These are phyloP conservation scores for Oncorhynchus clarkii DNA, from an alignment of 2,113 vertebrate genomes.

Conservation along the genomic window DNA sequence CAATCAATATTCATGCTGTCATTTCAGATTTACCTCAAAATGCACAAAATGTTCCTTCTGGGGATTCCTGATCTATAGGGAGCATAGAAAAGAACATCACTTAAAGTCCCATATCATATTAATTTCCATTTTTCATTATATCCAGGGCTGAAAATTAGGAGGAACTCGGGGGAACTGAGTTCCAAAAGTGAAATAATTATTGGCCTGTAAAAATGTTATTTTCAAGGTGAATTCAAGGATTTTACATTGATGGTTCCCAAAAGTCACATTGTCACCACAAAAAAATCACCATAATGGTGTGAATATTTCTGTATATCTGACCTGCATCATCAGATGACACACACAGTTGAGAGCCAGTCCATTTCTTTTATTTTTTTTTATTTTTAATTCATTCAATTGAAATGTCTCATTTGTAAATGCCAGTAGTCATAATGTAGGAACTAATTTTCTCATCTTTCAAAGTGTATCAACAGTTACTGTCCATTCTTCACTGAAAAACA, in stretches of 20 bases:
- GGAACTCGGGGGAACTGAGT: too few species aligned
- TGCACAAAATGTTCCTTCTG: slow-evolving; percentile 13
- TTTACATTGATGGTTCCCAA: too few species aligned
- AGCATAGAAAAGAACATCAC: slow-evolving; percentile 21
- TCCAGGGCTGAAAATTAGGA: neutral
- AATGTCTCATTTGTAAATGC: too few species aligned
- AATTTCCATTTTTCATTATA: neutral
- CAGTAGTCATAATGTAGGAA: too few species aligned
- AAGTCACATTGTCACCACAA: neutral
- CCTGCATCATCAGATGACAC: slow-evolving; percentile 79
- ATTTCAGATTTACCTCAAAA: slow-evolving; percentile 69
- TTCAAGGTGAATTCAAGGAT: neutral
- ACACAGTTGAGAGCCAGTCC: slow-evolving; percentile 78
- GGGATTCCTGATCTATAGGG: slow-evolving; percentile 75
- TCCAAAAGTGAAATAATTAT: neutral
- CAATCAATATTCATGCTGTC: neutral
- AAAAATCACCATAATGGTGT: neutral
- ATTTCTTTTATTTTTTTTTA: too few species aligned
- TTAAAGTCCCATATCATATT: neutral
- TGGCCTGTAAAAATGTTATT: neutral
- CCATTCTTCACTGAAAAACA: too few species aligned
- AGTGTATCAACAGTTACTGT: too few species aligned
- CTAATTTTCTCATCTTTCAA: too few species aligned
- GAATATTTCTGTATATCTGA: slow-evolving; percentile 53
- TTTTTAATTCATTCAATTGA: too few species aligned